Base-by-base conservation (phyloP, 1,140 invertebrate species). In the Campoletis sonorensis region DNA sequence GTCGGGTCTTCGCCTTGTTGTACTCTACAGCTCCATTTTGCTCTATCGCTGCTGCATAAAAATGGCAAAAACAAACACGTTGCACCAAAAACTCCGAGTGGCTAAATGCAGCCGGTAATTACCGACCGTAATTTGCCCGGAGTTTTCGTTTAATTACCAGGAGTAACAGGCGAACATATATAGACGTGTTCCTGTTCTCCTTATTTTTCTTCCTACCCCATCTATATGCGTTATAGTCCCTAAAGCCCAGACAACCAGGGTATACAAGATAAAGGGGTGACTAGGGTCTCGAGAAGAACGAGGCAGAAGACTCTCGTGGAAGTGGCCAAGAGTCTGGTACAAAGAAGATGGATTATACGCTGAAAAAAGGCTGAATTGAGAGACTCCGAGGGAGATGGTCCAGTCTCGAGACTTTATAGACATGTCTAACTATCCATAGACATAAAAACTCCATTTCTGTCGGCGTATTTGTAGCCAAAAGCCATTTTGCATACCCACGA, bases 111-210 rank as follows among this genome's bases (percentile, higher is more conserved):
- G 64, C 61, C 76, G 72, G 81, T 85, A 84, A 86, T 86, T 86
- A 83, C 82, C 79, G 77, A 51, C 54, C 80, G 72, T 83, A 84
- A 86, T 86, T 85, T 79, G 82, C 84, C 77, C 54, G 51, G 82
- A 85, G 82, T 85, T 86, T 84, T 80, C 81, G 84, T 84, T 86
- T 85, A 85, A 86, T 86, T 86, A 86, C 84, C 83, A 81, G 80
- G 18, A 83, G 83, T 81, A 84, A 83, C 79, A 83, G 54, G 67
- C 49, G 21, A 51, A 30, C 15, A n/a, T 67, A n/a, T 67, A 64
- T 26, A 33, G 27, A 67, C 54, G n/a, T 51, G n/a, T 64, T 45
- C 40, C 40, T 3, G 40, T 13, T 13, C 40, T 45, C 40, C 8
- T 45, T 45, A 45, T 45, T 45, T 45, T 45, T 45, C 40, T 45